Conservation (phyloP, 2,113 vertebrate species). For the Solea solea region DNA sequence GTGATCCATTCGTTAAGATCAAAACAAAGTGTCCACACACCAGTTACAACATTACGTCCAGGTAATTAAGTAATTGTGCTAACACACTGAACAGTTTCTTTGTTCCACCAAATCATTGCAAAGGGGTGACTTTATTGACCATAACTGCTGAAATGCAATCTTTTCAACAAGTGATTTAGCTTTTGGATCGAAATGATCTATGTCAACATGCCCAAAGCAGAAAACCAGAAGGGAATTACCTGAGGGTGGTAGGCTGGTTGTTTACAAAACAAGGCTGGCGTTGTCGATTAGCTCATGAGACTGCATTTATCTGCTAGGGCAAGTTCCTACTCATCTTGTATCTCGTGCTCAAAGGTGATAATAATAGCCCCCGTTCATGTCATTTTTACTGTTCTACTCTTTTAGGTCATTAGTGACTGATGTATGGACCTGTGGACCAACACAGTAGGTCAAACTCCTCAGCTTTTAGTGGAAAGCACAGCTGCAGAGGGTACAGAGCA, state of each 20-base stretch:
- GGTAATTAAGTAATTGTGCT: too few relatives aligned
- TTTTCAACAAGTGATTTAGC: too few relatives aligned
- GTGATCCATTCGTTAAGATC: too few relatives aligned
- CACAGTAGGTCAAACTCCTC: neutral
- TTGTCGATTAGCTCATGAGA: neutral
- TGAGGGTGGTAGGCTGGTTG: neutral
- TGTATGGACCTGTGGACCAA: neutral
- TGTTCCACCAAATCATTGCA: too few relatives aligned
- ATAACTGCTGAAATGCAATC: too few relatives aligned
- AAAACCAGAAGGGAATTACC: too few relatives aligned
- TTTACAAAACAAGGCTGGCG: neutral
- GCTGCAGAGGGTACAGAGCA: neutral
- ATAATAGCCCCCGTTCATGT: neutral
- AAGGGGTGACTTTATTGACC: too few relatives aligned
- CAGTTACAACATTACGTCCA: too few relatives aligned
- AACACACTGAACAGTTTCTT: too few relatives aligned
- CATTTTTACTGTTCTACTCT: slow-evolving; percentile 9
- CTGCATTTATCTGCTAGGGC: slow-evolving; percentile 1
- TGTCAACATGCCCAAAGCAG: too few relatives aligned
- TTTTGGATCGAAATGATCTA: too few relatives aligned
- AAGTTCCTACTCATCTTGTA: neutral
- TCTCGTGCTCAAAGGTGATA: neutral
- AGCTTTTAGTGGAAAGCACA: neutral
- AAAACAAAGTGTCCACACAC: too few relatives aligned
- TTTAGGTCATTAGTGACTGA: neutral